Evolutionary conservation across 2,888 invertebrate species (phyloP).

Genomic region (Lepidochitona cinerea): DNA sequence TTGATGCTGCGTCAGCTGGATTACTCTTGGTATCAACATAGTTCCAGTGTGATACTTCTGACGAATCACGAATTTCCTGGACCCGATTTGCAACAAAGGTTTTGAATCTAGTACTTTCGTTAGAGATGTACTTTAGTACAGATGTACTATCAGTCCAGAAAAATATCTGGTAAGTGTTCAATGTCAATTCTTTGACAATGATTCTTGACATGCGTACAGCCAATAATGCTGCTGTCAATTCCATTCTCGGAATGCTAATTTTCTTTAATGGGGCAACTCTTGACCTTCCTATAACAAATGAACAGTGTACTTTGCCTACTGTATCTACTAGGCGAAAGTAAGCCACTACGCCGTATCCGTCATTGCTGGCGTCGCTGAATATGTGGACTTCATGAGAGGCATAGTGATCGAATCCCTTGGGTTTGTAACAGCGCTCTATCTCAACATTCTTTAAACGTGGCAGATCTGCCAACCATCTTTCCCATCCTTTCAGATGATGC

Average conservation of each 20-base stretch:
- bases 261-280: conserved; percentile 24
- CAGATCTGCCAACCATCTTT: conserved; percentile 6
- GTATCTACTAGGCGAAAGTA: neutral
- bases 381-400: neutral
- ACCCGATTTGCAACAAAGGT: conserved; percentile 15
- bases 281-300: conserved; percentile 19
- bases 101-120: conserved; percentile 9
- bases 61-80: neutral
- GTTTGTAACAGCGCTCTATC: conserved; percentile 1
- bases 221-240: conserved; percentile 18
- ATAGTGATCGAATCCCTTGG: neutral
- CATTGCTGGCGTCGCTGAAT: neutral
- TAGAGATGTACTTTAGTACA: neutral
- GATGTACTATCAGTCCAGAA: neutral
- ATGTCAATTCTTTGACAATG: no score
- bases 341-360: conserved; percentile 1
- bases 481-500: neutral
- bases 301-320: conserved; percentile 9
- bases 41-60: neutral
- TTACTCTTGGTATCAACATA: neutral
- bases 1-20: conserved; percentile 1
- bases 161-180: no score
- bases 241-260: conserved; percentile 21
- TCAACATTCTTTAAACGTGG: neutral
- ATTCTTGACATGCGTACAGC: conserved; percentile 9